Conservation (phyloP, 1,140 invertebrate genomes). For the Macrocentrus cingulum region DNA sequence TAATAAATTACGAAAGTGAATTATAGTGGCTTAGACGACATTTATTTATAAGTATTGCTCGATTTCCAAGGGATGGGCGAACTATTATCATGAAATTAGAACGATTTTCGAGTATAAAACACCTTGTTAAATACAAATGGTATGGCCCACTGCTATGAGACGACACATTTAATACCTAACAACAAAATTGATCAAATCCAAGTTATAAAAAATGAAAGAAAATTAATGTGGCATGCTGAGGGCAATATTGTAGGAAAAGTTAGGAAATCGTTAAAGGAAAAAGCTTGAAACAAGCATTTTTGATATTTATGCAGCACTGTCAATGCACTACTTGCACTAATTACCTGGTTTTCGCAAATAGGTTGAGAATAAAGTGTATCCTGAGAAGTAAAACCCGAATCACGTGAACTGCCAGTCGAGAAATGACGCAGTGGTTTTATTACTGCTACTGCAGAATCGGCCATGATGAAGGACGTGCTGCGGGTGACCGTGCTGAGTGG, state of each 20-base stretch:
- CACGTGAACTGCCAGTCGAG: slow-evolving; percentile 83
- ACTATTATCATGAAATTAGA: too few species aligned
- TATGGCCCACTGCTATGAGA: slow-evolving; percentile 58
- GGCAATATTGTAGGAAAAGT: not conserved
- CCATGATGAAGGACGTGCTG: slow-evolving; percentile 47
- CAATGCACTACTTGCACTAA: slow-evolving; percentile 9
- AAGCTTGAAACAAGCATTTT: not conserved
- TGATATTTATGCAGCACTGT: not conserved
- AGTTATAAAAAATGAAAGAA: not conserved
- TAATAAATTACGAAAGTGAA: too few species aligned
- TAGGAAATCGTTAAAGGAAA: slow-evolving; percentile 1
- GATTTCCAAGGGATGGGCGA: too few species aligned
- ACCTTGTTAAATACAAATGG: too few species aligned
- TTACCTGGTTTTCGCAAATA: slow-evolving; percentile 56
- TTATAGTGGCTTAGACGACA: too few species aligned
- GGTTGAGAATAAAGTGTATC: slow-evolving; percentile 77
- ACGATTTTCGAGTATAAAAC: too few species aligned
- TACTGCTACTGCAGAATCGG: slow-evolving; percentile 38
- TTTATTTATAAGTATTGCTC: too few species aligned
- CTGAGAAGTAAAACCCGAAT: slow-evolving; percentile 91
- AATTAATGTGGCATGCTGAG: not conserved
- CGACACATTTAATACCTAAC: slow-evolving; percentile 62
- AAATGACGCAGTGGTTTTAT: slow-evolving; percentile 62
- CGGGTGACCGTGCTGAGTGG: slow-evolving; percentile 42
- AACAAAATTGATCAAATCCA: slow-evolving; percentile 14